phyloP scores from a whole-genome alignment of 2,113 vertebrate genomes.

The Hippolais icterina region DNA sequence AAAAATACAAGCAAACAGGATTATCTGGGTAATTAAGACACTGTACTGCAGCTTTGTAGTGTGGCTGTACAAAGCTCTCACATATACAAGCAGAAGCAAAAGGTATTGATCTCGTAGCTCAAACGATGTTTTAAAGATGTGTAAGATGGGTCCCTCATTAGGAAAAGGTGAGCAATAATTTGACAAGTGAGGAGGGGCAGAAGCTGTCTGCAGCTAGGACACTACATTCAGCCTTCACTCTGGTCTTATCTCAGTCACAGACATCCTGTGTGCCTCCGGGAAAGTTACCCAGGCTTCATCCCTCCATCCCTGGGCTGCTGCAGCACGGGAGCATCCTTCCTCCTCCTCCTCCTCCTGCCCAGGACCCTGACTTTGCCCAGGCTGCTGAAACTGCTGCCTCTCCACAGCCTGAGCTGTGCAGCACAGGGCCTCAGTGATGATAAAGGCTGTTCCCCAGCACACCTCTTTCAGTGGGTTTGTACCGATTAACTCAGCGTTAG shows the following conservation, averaged over 20 bases:
- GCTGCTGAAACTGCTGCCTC: background rate
- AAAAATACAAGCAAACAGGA: conserved; percentile 87
- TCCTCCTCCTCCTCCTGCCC: background rate
- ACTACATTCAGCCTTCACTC: background rate
- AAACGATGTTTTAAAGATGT: conserved; percentile 23
- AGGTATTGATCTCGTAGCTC: conserved; percentile 56
- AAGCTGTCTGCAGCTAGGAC: background rate
- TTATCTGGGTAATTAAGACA: conserved; percentile 87
- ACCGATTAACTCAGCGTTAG: background rate
- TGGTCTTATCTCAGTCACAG: background rate
- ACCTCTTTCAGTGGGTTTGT: background rate
- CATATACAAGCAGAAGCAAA: conserved; percentile 19
- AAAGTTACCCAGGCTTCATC: background rate
- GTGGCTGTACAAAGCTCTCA: conserved; percentile 39
- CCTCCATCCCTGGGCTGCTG: background rate
- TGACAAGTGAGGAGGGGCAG: background rate
- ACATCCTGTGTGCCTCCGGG: background rate
- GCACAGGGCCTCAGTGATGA: background rate
- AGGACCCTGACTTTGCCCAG: background rate
- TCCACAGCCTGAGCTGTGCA: rapidly evolving
- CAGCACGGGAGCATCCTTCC: background rate
- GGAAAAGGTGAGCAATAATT: background rate
- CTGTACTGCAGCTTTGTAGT: conserved; percentile 68
- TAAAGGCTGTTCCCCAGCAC: background rate
- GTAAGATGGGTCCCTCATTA: conserved; percentile 33